Conservation (phyloP, 1,140 invertebrate genomes). For the Sinella curviseta region DNA sequence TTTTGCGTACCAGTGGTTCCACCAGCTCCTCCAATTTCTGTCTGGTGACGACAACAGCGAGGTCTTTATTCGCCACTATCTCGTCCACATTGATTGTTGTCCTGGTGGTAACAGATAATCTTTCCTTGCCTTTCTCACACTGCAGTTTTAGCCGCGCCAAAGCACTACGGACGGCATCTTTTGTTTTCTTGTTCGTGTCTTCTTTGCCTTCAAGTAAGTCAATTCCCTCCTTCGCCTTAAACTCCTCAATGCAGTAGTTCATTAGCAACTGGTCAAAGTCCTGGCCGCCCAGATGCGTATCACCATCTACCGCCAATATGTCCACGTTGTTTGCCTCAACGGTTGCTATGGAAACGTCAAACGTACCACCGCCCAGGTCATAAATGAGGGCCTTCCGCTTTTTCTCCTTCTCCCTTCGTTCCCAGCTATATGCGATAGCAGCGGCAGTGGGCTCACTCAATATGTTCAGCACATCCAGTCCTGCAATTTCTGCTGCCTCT, state of each 20-base stretch:
- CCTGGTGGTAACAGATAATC: not conserved
- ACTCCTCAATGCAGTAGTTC: slow-evolving; percentile 83
- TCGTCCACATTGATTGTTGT: not conserved
- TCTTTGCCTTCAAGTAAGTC: not conserved
- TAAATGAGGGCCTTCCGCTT: not conserved
- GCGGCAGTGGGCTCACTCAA: slow-evolving; percentile 59
- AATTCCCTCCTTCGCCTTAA: slow-evolving; percentile 68
- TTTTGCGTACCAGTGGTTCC: too few relatives aligned
- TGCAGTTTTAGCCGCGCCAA: not conserved
- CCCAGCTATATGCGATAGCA: slow-evolving; percentile 58
- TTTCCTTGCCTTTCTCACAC: not conserved
- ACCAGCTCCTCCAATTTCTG: not conserved
- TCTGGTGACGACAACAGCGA: not conserved
- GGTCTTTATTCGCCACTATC: not conserved
- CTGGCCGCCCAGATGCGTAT: slow-evolving; percentile 96
- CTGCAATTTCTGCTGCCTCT: slow-evolving; percentile 35
- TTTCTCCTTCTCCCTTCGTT: slow-evolving; percentile 29
- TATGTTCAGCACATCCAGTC: slow-evolving; percentile 53
- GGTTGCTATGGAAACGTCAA: slow-evolving; percentile 90
- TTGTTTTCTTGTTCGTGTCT: not conserved
- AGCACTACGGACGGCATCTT: not conserved
- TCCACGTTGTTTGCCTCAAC: slow-evolving; percentile 82
- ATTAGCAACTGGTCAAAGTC: slow-evolving; percentile 96
- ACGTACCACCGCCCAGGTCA: slow-evolving; percentile 58
- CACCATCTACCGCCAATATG: slow-evolving; percentile 60